Evolutionary conservation across 2,888 invertebrate species (phyloP), one percentile per base, ranked within the genome.

Genomic region (Pedicia rivosa): DNA sequence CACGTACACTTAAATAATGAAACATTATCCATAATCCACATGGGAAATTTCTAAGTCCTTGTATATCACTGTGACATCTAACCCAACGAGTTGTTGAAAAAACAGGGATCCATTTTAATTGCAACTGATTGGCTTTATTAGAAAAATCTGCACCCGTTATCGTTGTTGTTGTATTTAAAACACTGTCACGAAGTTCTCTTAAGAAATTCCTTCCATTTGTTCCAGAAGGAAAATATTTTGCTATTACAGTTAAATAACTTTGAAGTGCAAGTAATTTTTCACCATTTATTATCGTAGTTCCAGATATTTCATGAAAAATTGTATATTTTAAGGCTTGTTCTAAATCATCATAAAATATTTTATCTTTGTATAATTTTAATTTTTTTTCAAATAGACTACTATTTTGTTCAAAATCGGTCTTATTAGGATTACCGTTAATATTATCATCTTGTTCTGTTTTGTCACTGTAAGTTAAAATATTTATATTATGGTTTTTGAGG

Each of bases 11-110:
- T 38, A 98, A 60, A 25, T 79, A 81, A 54, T 98, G 98, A 55
- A 94, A 98, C 47, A 92, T 62, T 10, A 78, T 81, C 98, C 98
- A 98, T 22, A 98, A 64, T 0, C 91, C 82, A 61, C 97, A 98
- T 1, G 92, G 83, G 56, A 86, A 97, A 9, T 94, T 92, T 35
- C 95, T 68, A 48, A 70, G 74, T 2, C 47, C 46, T 0, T 73
- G 60, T 38, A 70, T 66, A 47, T 90, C 90, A 8, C 91, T 88
- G 47, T 67, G 68, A 53, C 97, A 98, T 3, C 78, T 79, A 24
- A 82, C 59, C 74, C 81, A 95, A n/a, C 63, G 60, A 15, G 52
- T 50, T 0, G 63, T 52, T 1, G 56, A 51, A 40, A 53, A 58
- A 6, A 78, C 66, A 12, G 73, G 68, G n/a, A 63, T 54, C 46